A percentile compares a stretch with the other conserved stretches of the same genome.
Evolutionary conservation across 2,113 vertebrate species (phyloP).

Genomic region (Physeter macrocephalus): DNA sequence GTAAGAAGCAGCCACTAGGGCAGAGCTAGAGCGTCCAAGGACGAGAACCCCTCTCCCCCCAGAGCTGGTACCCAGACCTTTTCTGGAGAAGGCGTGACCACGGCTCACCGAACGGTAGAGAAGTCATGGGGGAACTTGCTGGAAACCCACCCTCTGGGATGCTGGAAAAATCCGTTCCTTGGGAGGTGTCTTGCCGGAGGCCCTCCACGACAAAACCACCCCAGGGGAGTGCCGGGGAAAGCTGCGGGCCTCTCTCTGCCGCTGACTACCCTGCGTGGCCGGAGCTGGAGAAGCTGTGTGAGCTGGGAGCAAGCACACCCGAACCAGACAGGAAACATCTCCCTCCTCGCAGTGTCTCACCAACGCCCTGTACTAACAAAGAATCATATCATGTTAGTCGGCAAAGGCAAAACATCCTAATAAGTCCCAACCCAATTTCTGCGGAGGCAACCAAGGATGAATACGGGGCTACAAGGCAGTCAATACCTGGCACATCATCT

Average conservation of each 20-base stretch:
- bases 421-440: neutral
- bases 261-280: too few species aligned
- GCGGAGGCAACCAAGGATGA: neutral
- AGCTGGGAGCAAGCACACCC: neutral
- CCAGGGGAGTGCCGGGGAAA: neutral
- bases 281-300: neutral
- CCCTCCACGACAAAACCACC: neutral
- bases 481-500: neutral
- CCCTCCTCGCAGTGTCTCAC: neutral
- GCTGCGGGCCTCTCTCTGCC: neutral
- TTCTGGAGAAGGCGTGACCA: neutral
- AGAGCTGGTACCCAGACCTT: neutral
- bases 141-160: neutral
- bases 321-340: neutral
- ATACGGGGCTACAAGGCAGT: neutral
- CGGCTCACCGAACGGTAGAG: neutral
- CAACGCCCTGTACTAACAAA: neutral
- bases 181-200: neutral
- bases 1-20: neutral
- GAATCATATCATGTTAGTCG: neutral
- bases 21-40: neutral
- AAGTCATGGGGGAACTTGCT: neutral
- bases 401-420: neutral
- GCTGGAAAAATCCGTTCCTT: neutral
- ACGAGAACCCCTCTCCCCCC: neutral